Conservation (phyloP, 2,797 vertebrate genomes). For the Pseudochirops cupreus region DNA sequence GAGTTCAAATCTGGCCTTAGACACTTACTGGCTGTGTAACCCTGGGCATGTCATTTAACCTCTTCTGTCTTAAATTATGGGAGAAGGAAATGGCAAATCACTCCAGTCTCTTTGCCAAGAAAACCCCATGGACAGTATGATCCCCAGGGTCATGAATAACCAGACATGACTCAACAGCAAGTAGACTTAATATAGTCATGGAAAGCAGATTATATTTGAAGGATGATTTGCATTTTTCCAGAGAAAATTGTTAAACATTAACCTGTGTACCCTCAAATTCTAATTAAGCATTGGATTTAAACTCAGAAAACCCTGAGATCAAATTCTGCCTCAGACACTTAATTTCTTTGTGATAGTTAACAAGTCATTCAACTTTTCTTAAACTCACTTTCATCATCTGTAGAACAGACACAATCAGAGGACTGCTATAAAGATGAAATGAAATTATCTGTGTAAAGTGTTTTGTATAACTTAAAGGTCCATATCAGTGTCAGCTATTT, state of each 20-base stretch:
- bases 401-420: not conserved
- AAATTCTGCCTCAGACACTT: not conserved
- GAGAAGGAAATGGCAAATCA: not conserved
- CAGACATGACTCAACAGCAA: not conserved
- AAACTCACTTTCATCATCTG: constrained; percentile 1
- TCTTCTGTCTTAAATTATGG: not conserved
- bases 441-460: not conserved
- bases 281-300: not conserved
- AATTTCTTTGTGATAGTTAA: not conserved
- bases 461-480: not conserved
- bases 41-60: not conserved
- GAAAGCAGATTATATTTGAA: not conserved
- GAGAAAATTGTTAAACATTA: not conserved
- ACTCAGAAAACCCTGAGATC: not conserved
- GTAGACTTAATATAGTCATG: no score
- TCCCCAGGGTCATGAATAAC: not conserved
- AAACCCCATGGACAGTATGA: not conserved
- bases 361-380: not conserved
- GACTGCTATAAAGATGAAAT: not conserved
- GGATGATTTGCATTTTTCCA: not conserved
- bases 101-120: not conserved
- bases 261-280: not conserved
- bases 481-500: not conserved
- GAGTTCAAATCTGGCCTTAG: not conserved
- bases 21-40: not conserved